Base-by-base conservation (phyloP, 2,113 vertebrate genomes). In the Australoheros scitulus region DNA sequence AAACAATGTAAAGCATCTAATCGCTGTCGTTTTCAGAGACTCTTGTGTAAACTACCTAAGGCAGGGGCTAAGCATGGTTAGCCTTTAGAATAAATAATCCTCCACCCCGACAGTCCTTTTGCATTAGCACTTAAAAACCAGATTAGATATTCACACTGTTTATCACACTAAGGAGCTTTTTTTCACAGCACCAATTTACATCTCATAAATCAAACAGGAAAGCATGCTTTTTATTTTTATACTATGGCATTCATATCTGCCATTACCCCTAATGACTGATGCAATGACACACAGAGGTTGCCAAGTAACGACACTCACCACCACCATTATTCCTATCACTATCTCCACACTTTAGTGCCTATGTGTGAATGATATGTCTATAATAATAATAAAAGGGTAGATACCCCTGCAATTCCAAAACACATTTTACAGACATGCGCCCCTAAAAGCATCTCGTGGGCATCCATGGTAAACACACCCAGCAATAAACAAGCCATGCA, bases 191-290 rank as follows among this genome's bases (percentile, higher is more conserved):
- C 41, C 24, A 77, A 75, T 88, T 84, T 74, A 55, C 26, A 84
- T 83, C 75, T 81, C 80, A 84, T 81, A 61, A 68, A 91, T 89
- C 76, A 89, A 80, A 81, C 56, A 79, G 72, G 55, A 38, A 32
- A 56, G 24, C 7, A 41, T 68, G 70, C 13, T 60, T 79, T 55
- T 77, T 79, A 26, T 65, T 68, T 68, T 1, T 10, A 38, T 22
- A 10, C n/a, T 18, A 52, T 64, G 75, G 15, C 63, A 47, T 61
- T 72, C 74, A 60, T 79, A 41, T 77, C 56, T 80, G 26, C 61
- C 76, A 80, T 81, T 85, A 79, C 2, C 74, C 24, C 8, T 63
- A 83, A 91, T 87, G 87, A 84, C 32, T 79, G 77, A 87, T 84
- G 50, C 76, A 89, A 84, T 85, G 85, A 78, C 77, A 87, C 55